These are phyloP conservation scores for Tympanoctomys barrerae DNA, from an alignment of 2,797 vertebrate genomes.

Conservation along the genomic window DNA sequence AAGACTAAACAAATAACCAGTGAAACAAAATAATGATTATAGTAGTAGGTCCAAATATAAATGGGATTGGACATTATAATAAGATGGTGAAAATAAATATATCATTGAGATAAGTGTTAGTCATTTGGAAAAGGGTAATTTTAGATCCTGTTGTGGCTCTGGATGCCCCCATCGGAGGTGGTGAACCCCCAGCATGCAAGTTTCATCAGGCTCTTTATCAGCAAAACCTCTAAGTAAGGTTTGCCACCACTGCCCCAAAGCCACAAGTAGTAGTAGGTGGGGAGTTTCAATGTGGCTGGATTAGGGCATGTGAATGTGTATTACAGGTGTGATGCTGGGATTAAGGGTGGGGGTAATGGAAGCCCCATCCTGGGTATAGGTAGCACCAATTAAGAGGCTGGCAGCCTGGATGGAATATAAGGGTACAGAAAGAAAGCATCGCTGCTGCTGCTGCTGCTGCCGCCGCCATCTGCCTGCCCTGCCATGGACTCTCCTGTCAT, in stretches of 20 bases:
- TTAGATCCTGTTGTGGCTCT: not conserved
- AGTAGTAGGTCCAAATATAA: constrained; percentile 30
- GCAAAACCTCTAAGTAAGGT: not conserved
- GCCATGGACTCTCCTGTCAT: not conserved
- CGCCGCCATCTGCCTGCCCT: not conserved
- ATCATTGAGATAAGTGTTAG: constrained; percentile 51
- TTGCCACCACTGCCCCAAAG: not conserved
- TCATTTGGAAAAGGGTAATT: constrained; percentile 42
- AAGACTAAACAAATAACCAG: constrained; percentile 5
- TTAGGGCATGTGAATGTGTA: not conserved
- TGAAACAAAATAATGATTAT: constrained; percentile 16
- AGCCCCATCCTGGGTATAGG: not conserved
- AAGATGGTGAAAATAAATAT: constrained; percentile 43
- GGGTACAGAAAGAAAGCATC: not conserved
- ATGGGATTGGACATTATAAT: not conserved
- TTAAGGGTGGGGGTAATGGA: not conserved
- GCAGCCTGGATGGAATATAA: not conserved
- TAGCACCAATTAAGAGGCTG: not conserved
- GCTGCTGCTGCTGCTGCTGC: not conserved
- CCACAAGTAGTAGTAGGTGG: not conserved
- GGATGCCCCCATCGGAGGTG: not conserved
- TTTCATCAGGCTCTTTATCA: not conserved
- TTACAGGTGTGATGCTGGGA: not conserved
- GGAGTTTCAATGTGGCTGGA: not conserved
- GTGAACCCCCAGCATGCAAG: not conserved